A percentile compares a stretch with the other conserved stretches of the same genome.
Conservation (phyloP, 2,888 invertebrate species). For the Epirrhoe tristata region DNA sequence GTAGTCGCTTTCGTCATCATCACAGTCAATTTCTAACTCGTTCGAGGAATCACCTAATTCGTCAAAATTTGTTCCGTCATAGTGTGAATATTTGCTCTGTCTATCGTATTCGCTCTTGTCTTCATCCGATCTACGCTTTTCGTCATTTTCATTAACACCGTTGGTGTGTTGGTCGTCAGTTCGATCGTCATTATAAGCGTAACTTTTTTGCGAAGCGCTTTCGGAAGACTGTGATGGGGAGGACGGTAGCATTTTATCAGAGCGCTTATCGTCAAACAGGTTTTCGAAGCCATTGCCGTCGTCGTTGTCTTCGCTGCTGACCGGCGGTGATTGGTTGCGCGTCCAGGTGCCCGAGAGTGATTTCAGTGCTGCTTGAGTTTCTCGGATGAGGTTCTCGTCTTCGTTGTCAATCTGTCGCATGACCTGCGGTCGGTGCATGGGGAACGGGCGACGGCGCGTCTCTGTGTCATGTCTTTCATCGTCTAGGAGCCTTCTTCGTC, state of each 20-base stretch:
- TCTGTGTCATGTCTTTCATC: slow-evolving; percentile 72
- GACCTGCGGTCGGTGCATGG: slow-evolving; percentile 71
- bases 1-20: slow-evolving; percentile 84
- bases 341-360: slow-evolving; percentile 95
- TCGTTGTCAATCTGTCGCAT: slow-evolving; percentile 83
- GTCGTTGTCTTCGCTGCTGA: slow-evolving; percentile 89
- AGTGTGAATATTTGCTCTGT: slow-evolving; percentile 84
- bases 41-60: slow-evolving; percentile 92
- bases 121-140: slow-evolving; percentile 62
- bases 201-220: slow-evolving; percentile 88
- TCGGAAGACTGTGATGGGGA: slow-evolving; percentile 87
- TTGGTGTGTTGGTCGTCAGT: slow-evolving; percentile 46
- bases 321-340: slow-evolving; percentile 87
- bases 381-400: slow-evolving; percentile 93
- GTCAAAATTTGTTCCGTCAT: slow-evolving; percentile 91
- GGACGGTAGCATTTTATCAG: slow-evolving; percentile 87
- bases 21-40: slow-evolving; percentile 90
- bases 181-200: slow-evolving; percentile 74
- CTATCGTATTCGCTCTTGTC: slow-evolving; percentile 74
- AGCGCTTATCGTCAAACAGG: slow-evolving; percentile 93
- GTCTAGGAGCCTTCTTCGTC: slow-evolving; percentile 79
- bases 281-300: slow-evolving; percentile 93
- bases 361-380: slow-evolving; percentile 94
- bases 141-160: slow-evolving; percentile 58
- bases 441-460: slow-evolving; percentile 59